Base-by-base conservation (phyloP, 1,140 invertebrate genomes). In the Diplogasteroides magnus region DNA sequence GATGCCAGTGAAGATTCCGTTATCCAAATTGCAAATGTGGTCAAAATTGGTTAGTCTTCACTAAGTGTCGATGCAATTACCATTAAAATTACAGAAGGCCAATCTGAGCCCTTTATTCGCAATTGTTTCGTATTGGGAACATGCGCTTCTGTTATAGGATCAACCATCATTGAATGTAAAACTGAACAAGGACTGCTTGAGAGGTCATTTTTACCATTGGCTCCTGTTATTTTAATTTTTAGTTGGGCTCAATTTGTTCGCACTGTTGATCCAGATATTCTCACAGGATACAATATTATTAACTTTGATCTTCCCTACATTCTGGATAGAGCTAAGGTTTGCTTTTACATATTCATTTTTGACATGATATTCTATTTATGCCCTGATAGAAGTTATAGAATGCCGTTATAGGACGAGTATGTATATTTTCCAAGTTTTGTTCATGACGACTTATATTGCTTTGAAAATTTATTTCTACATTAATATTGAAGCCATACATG, bases 21-120 rank as follows among this genome's bases (percentile, higher is more conserved):
- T 11, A 99, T 99, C 83, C 97, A 99, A 87, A 99, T 99, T 74
- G 96, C 95, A 13, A 97, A 94, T 80, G 96, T 98, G 91, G 92
- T 98, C 0, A 72, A 68, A n/a, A 11, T 26, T 6, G 11, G 28
- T 61, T 13, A 29, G n/a, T n/a, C n/a, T n/a, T n/a, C n/a, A n/a
- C n/a, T n/a, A n/a, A n/a, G n/a, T n/a, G n/a, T n/a, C n/a, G n/a
- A n/a, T n/a, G n/a, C n/a, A n/a, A n/a, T n/a, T n/a, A n/a, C n/a
- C n/a, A n/a, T n/a, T n/a, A n/a, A 48, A 48, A 11, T 19, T 48
- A 85, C 88, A 63, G 94, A 98, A 86, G 94, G 95, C 32, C 83
- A 85, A 61, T 71, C 75, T 31, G 92, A 95, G 78, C 93, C 94
- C 14, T 94, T 97, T 83, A 87, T 96, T 31, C 86, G 91, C 76